Conservation (phyloP, 92 coral and sea anemone genomes). For the Nematostella vectensis region DNA sequence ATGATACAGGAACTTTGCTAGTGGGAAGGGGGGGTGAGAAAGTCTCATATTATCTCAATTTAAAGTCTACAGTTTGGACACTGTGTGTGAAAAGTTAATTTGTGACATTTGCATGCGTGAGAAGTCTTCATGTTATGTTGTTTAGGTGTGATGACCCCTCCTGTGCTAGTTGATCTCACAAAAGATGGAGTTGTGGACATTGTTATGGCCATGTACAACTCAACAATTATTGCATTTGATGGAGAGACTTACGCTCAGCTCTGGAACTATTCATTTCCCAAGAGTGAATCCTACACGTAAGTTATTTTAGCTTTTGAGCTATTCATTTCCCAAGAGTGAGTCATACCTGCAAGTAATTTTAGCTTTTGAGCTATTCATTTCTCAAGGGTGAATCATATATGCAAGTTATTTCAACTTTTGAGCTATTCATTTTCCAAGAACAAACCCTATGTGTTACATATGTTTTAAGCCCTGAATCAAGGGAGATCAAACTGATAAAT, state of each 20-base stretch:
- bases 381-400: constrained; percentile 88
- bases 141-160: constrained; percentile 92
- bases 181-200: constrained; percentile 94
- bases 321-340: neutral
- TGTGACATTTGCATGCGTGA: too few relatives aligned
- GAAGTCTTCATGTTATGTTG: too few relatives aligned
- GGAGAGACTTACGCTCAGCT: constrained; percentile 71
- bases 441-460: too few relatives aligned
- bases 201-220: constrained; percentile 86
- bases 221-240: constrained; percentile 88
- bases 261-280: constrained; percentile 79
- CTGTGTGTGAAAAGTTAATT: too few relatives aligned
- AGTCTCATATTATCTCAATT: too few relatives aligned
- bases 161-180: constrained; percentile 83
- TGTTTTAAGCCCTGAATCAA: too few relatives aligned
- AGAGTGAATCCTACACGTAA: constrained; percentile 88
- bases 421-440: neutral
- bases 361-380: constrained; percentile 66
- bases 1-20: too few relatives aligned
- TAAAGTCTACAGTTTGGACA: too few relatives aligned
- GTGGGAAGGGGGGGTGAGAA: too few relatives aligned
- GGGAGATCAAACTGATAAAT: too few relatives aligned
- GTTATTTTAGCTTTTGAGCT: constrained; percentile 3
- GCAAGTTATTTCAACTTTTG: constrained; percentile 30
- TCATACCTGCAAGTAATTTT: too few relatives aligned